A percentile compares a stretch with the other conserved stretches of the same genome.
These are phyloP conservation scores for Schizaphis graminum DNA, from an alignment of 2,888 invertebrate species.

Conservation along the genomic window DNA sequence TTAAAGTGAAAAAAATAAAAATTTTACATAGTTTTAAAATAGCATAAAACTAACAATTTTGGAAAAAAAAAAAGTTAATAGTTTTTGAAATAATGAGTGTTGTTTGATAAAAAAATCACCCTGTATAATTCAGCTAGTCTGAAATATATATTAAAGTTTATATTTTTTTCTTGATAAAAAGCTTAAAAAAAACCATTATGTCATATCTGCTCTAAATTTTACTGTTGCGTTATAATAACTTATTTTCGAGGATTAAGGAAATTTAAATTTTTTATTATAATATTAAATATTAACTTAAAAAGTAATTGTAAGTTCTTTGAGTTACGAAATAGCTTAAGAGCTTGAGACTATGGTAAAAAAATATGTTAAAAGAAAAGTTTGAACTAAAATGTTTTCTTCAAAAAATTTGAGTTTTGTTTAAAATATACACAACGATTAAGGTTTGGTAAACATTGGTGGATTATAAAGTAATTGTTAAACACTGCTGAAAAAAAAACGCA, in stretches of 20 bases:
- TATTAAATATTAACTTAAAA: conserved; percentile 10
- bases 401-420: neutral
- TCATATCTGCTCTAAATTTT: neutral
- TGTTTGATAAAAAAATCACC: no score
- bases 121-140: neutral
- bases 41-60: no score
- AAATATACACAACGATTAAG: neutral
- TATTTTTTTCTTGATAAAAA: neutral
- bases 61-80: no score
- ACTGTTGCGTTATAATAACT: neutral
- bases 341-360: neutral
- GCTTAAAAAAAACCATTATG: neutral
- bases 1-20: no score
- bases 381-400: neutral
- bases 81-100: no score
- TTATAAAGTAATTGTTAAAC: conserved; percentile 7
- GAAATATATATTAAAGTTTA: neutral
- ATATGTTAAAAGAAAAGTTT: conserved; percentile 9
- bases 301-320: conserved; percentile 12
- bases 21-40: no score
- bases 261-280: neutral
- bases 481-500: neutral
- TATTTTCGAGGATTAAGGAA: neutral
- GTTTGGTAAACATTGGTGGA: conserved; percentile 7
- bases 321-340: neutral